A percentile compares a stretch with the other conserved stretches of the same genome.
phyloP scores from a whole-genome alignment of 2,797 vertebrate species.

The Pipistrellus nathusii region DNA sequence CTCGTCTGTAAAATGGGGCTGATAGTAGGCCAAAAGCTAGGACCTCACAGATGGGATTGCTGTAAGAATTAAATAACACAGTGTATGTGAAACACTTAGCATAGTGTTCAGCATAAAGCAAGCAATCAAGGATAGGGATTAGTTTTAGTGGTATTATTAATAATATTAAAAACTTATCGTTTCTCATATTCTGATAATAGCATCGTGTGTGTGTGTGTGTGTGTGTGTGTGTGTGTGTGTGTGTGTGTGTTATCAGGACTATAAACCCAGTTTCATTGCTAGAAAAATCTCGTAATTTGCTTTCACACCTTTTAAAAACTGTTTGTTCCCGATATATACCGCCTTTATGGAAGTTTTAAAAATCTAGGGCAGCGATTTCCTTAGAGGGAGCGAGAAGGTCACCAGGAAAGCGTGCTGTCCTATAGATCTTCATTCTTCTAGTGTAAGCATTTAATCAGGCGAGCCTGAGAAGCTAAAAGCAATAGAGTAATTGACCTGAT shows the following conservation, averaged over 20 bases:
- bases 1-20: neutral
- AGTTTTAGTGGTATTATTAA: neutral
- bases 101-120: neutral
- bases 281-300: neutral
- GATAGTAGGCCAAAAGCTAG: neutral
- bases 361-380: slow-evolving; percentile 71
- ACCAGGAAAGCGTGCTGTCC: neutral
- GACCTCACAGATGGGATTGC: neutral
- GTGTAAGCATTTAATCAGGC: neutral
- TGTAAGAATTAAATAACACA: neutral
- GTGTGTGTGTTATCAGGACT: neutral
- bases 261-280: neutral
- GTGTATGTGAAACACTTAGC: fast-evolving
- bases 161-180: neutral
- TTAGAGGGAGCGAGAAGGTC: slow-evolving; percentile 40
- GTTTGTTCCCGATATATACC: neutral
- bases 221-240: neutral
- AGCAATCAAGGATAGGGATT: neutral
- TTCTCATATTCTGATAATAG: neutral
- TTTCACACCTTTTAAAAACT: slow-evolving; percentile 25
- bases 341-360: neutral
- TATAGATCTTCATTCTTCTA: neutral
- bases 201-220: neutral
- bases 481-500: slow-evolving; percentile 63
- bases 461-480: slow-evolving; percentile 46